Percentiles rank a stretch among this genome's conserved stretches.
These are phyloP conservation scores for Ischnura elegans DNA, from an alignment of 2,888 invertebrate species.

Conservation along the genomic window DNA sequence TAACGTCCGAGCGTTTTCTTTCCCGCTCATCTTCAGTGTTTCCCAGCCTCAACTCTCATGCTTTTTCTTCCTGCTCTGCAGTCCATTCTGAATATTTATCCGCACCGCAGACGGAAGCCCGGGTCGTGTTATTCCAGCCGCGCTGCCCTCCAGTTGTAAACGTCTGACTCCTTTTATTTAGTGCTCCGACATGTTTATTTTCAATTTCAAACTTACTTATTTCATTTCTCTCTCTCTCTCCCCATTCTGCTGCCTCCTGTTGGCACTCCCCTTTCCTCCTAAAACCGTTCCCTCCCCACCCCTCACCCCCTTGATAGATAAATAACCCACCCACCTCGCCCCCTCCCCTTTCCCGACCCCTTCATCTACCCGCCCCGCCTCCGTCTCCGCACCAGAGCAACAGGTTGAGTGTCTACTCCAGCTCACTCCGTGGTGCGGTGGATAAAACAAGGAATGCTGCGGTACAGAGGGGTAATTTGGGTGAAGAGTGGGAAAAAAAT, in stretches of 20 bases:
- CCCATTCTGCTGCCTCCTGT: not conserved
- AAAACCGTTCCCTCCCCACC: not conserved
- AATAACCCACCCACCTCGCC: not conserved
- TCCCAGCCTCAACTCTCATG: not conserved
- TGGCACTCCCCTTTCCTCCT: not conserved
- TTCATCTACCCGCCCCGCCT: not conserved
- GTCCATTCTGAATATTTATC: not conserved
- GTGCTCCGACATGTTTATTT: not conserved
- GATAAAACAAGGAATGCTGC: not conserved
- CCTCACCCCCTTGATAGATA: not conserved
- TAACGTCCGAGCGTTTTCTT: too few relatives aligned
- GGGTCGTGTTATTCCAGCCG: not conserved
- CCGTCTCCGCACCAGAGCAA: not conserved
- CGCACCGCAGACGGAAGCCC: not conserved
- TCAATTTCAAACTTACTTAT: not conserved
- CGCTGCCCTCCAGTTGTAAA: not conserved
- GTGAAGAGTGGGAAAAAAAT: not conserved
- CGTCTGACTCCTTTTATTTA: not conserved
- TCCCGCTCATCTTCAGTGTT: not conserved
- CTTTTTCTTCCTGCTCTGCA: not conserved
- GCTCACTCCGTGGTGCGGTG: not conserved
- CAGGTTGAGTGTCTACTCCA: constrained; percentile 12
- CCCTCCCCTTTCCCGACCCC: not conserved
- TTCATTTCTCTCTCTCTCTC: not conserved
- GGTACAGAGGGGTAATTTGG: not conserved